Base-by-base conservation (phyloP, 30 jellyfish, hydroid and myxozoan species). In the Pelagia noctiluca region DNA sequence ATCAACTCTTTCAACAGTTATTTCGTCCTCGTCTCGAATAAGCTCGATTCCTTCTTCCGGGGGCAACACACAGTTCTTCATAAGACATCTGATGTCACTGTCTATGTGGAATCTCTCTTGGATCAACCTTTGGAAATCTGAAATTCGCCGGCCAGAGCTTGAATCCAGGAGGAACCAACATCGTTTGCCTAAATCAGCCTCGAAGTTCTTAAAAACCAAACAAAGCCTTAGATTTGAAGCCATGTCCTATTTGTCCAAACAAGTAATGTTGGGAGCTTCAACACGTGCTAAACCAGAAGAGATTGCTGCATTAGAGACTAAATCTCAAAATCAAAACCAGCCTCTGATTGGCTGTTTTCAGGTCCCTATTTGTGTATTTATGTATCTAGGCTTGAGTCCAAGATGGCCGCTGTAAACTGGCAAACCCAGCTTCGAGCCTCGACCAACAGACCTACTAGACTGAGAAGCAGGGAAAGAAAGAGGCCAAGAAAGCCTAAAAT, bases 341-440 rank as follows among this genome's bases (percentile, higher is more conserved):
- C n/a, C n/a, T n/a, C n/a, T n/a, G n/a, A n/a, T n/a, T n/a, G n/a
- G n/a, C n/a, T n/a, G n/a, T n/a, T n/a, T n/a, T n/a, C n/a, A n/a
- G 78, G 90, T 84, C 84, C 84, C 83, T 64, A 80, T 2, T 64
- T 50, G 16, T 46, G 75, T 29, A 52, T 52, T 52, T 42, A 5
- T 42, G 57, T 42, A n/a, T n/a, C 16, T 16, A 42, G 8, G 68
- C 12, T 52, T 25, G 21, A 52, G 12, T 4, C 19, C 11, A 73
- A 73, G 57, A 80, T 80, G 90, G 90, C 90, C 63, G 82, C 90
- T 24, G 67, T 84, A 28, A 53, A 42, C 19, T 80, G 90, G 90
- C 76, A 80, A 66, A 33, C 30, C n/a, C 90, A 80, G 31, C 77
- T 80, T 8, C 90, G 82, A 3, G 67, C 70, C 32, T 35, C 67